Evolutionary conservation across 2,888 invertebrate species (phyloP).

Genomic region (Stenolophus ochropezus): DNA sequence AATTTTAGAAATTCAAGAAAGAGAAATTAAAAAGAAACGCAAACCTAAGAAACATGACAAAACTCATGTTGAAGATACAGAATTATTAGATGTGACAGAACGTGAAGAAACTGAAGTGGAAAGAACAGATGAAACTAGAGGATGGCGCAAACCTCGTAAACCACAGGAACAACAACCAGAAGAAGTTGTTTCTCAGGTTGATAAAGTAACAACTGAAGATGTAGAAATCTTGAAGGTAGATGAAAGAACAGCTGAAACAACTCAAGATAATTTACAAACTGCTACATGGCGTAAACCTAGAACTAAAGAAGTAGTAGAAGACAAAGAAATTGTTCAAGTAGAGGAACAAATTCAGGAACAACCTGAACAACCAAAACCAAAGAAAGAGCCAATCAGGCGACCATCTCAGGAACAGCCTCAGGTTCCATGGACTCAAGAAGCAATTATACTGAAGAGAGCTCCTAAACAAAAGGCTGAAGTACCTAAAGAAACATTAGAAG

Average conservation of each 20-base stretch:
- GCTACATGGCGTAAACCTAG: slow-evolving; percentile 63
- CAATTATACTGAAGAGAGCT: slow-evolving; percentile 62
- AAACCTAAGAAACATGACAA: slow-evolving; percentile 61
- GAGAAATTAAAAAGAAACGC: slow-evolving; percentile 58
- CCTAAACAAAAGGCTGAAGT: slow-evolving; percentile 64
- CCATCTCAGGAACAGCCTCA: slow-evolving; percentile 62
- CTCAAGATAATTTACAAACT: slow-evolving; percentile 67
- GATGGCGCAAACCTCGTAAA: slow-evolving; percentile 66
- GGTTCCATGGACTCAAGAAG: slow-evolving; percentile 75
- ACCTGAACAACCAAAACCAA: slow-evolving; percentile 48
- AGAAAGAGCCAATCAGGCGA: slow-evolving; percentile 60
- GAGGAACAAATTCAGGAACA: slow-evolving; percentile 66
- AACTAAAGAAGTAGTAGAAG: slow-evolving; percentile 65
- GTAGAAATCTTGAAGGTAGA: slow-evolving; percentile 69
- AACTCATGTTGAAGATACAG: slow-evolving; percentile 62
- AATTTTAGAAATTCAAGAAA: slow-evolving; percentile 67
- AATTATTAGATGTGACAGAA: slow-evolving; percentile 44
- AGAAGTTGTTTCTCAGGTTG: slow-evolving; percentile 62
- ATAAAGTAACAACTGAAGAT: slow-evolving; percentile 67
- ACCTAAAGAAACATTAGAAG: slow-evolving; percentile 66
- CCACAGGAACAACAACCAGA: slow-evolving; percentile 67
- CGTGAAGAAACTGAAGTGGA: background rate
- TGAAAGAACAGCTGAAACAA: slow-evolving; percentile 65
- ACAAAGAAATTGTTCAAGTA: slow-evolving; percentile 63
- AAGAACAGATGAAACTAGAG: slow-evolving; percentile 49